phyloP scores from a whole-genome alignment of 1,140 invertebrate genomes.

The Macrobrachium rosenbergii region DNA sequence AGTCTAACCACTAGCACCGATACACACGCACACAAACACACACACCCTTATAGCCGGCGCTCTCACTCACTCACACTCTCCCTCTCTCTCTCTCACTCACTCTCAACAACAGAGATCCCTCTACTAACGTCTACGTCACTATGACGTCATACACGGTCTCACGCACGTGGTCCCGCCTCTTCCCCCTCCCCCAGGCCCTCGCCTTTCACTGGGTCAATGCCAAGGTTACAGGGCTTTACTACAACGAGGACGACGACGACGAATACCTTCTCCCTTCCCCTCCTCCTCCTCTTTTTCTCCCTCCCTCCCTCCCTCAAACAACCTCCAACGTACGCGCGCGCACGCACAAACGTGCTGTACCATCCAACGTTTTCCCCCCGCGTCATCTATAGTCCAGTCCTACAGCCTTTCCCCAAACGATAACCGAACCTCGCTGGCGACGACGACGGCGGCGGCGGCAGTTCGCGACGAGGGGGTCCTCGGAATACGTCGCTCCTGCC shows the following conservation, averaged over 20 bases:
- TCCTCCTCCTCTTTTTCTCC: neutral
- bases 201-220: constrained; percentile 63
- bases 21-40: too few relatives aligned
- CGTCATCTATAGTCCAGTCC: too few relatives aligned
- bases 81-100: constrained; percentile 14
- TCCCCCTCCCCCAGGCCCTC: constrained; percentile 41
- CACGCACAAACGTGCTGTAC: neutral
- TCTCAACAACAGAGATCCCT: constrained; percentile 44
- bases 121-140: constrained; percentile 41
- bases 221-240: constrained; percentile 59
- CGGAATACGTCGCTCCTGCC: too few relatives aligned
- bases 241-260: constrained; percentile 18
- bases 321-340: neutral
- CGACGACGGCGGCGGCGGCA: too few relatives aligned
- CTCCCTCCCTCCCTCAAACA: neutral
- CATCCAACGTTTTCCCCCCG: too few relatives aligned
- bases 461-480: too few relatives aligned
- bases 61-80: neutral
- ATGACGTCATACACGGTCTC: constrained; percentile 57
- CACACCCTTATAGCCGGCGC: too few relatives aligned
- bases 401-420: too few relatives aligned
- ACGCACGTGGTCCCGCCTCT: constrained; percentile 59
- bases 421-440: too few relatives aligned
- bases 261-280: neutral
- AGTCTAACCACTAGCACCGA: too few relatives aligned